Base-by-base conservation (phyloP, 2,113 vertebrate genomes). In the Cyanoderma ruficeps region DNA sequence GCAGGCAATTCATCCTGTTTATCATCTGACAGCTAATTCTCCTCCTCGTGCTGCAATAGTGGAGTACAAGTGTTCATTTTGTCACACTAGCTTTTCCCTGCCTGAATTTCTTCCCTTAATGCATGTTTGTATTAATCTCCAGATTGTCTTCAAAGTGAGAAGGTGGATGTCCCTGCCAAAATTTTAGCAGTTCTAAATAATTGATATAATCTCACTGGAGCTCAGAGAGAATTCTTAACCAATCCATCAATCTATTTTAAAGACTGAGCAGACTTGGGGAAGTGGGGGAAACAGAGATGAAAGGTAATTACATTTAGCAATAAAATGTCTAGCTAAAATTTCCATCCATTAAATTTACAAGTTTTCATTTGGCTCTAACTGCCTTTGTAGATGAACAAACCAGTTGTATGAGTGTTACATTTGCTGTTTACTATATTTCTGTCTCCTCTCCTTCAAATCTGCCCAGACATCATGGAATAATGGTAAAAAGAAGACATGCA, bases 21-120 rank as follows among this genome's bases (percentile, higher is more conserved):
- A 91, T 97, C 85, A 93, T 88, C 77, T 97, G 96, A 97, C 95
- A 97, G 93, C 17, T 87, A 96, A 94, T 97, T 98, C 96, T 59
- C 89, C 75, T 87, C 46, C 72, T 97, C 56, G 22, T 78, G 44
- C 77, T 88, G 64, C 53, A 83, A 17, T 60, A 74, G 37, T 60
- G 86, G 87, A 97, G 86, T 89, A 84, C 75, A 94, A 96, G 90
- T 95, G 88, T 90, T 97, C 92, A 69, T 97, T 97, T 95, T 97
- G 92, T 97, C 89, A 75, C 84, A 87, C n/a, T 61, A 94, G 77
- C 42, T 96, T 94, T 94, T 50, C 25, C 42, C 57, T 84, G 91
- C 42, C 56, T 96, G 83, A 93, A 79, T 94, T 90, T 96, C 87
- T 83, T 79, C 37, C 64, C 59, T 94, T 87, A 96, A 96, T 92